Evolutionary conservation across 2,888 invertebrate species (phyloP).

Genomic region (Adelognathus sp.): DNA sequence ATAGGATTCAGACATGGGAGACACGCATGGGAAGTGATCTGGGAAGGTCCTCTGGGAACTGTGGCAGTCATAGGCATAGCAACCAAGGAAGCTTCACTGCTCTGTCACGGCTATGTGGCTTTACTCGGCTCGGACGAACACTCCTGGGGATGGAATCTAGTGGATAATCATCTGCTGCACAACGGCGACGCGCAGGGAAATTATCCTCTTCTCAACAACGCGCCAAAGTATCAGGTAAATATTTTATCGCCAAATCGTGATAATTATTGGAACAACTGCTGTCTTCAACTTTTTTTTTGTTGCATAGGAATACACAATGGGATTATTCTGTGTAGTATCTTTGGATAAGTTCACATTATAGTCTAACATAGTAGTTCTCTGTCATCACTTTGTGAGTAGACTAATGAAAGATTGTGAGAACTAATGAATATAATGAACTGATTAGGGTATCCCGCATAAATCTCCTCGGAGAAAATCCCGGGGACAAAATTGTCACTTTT

Average conservation of each 20-base stretch:
- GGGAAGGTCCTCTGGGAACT: conserved; percentile 99
- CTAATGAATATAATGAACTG: too few relatives aligned
- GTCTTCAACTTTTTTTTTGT: conserved; percentile 1
- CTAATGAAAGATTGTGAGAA: too few relatives aligned
- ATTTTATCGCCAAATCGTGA: neutral
- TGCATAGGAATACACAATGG: conserved; percentile 5
- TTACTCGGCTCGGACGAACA: conserved; percentile 97
- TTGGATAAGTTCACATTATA: too few relatives aligned
- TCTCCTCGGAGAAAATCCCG: too few relatives aligned
- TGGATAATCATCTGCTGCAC: conserved; percentile 97
- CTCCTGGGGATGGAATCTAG: conserved; percentile 99
- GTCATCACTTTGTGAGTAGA: neutral
- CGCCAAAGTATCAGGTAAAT: conserved; percentile 96
- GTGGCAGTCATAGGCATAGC: conserved; percentile 98
- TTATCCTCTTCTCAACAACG: conserved; percentile 96
- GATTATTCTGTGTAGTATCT: too few relatives aligned
- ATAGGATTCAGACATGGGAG: conserved; percentile 95
- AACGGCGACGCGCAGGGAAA: conserved; percentile 97
- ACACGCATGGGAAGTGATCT: conserved; percentile 99
- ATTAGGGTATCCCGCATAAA: too few relatives aligned
- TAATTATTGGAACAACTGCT: neutral
- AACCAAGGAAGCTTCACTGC: conserved; percentile 95
- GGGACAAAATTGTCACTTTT: too few relatives aligned
- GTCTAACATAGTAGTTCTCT: too few relatives aligned
- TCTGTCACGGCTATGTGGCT: conserved; percentile 97